These are phyloP conservation scores for Iselma pallidipennis DNA, from an alignment of 2,888 invertebrate genomes.

Conservation along the genomic window DNA sequence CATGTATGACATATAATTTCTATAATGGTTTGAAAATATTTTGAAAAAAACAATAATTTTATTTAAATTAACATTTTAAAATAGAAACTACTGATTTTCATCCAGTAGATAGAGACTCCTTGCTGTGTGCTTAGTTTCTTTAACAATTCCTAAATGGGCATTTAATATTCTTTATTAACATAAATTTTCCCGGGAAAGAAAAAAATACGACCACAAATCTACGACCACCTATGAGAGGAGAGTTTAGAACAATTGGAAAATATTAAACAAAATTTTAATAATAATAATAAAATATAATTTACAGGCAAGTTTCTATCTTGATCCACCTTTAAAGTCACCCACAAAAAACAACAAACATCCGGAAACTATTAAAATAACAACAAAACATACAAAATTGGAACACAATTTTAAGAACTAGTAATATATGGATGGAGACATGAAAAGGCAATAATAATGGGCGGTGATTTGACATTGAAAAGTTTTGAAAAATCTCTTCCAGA, in stretches of 20 bases:
- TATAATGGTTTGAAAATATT: neutral
- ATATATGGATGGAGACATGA: too few species aligned
- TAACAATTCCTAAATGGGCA: neutral
- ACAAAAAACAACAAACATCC: neutral
- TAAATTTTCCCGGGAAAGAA: neutral
- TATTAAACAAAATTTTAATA: too few species aligned
- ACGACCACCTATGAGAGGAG: neutral
- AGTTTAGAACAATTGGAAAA: too few species aligned
- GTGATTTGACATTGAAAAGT: neutral
- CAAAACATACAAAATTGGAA: too few species aligned
- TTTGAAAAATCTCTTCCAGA: too few species aligned
- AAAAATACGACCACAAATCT: neutral
- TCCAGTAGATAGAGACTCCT: neutral
- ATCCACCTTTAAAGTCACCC: neutral
- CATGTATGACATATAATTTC: neutral
- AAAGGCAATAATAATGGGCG: neutral
- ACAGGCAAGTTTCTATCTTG: neutral
- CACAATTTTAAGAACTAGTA: too few species aligned
- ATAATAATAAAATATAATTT: neutral
- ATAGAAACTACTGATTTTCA: too few species aligned
- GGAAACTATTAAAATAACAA: too few species aligned
- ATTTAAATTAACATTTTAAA: too few species aligned
- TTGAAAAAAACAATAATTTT: neutral
- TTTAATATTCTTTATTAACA: neutral
- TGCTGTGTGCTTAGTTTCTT: neutral